These are phyloP conservation scores for Lepisosteus oculatus DNA, from an alignment of 2,113 vertebrate genomes.

Conservation along the genomic window DNA sequence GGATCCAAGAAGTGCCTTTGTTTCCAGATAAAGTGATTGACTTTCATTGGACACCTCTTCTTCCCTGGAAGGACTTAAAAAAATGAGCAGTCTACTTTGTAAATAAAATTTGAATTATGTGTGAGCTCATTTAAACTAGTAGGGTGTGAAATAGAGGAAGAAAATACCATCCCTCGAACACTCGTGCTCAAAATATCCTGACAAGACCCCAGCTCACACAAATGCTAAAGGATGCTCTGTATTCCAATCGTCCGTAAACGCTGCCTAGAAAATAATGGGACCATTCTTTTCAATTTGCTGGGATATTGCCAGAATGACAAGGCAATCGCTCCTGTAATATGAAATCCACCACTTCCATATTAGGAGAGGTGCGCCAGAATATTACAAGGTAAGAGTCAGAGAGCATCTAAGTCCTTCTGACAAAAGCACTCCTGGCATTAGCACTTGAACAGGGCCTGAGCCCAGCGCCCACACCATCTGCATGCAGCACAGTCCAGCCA, in stretches of 20 bases:
- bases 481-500: slow-evolving; percentile 41
- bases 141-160: too few species aligned
- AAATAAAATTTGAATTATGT: too few species aligned
- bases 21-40: too few species aligned
- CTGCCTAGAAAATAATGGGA: slow-evolving; percentile 53
- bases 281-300: slow-evolving; percentile 51
- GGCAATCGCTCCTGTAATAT: slow-evolving; percentile 56
- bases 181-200: too few species aligned
- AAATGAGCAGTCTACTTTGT: too few species aligned
- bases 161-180: too few species aligned
- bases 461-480: slow-evolving; percentile 16
- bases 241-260: slow-evolving; percentile 42
- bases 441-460: slow-evolving; percentile 6
- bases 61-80: too few species aligned
- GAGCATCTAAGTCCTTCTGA: slow-evolving; percentile 34
- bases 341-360: slow-evolving; percentile 50
- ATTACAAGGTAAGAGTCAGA: slow-evolving; percentile 42
- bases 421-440: slow-evolving; percentile 33
- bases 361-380: slow-evolving; percentile 38
- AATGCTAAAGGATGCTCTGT: slow-evolving; percentile 36
- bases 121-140: too few species aligned
- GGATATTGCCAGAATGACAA: slow-evolving; percentile 52
- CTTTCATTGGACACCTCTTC: too few species aligned
- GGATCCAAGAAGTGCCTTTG: too few species aligned
- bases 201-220: neutral